These are phyloP conservation scores for Lateolabrax maculatus DNA, from an alignment of 2,797 vertebrate genomes.

Conservation along the genomic window DNA sequence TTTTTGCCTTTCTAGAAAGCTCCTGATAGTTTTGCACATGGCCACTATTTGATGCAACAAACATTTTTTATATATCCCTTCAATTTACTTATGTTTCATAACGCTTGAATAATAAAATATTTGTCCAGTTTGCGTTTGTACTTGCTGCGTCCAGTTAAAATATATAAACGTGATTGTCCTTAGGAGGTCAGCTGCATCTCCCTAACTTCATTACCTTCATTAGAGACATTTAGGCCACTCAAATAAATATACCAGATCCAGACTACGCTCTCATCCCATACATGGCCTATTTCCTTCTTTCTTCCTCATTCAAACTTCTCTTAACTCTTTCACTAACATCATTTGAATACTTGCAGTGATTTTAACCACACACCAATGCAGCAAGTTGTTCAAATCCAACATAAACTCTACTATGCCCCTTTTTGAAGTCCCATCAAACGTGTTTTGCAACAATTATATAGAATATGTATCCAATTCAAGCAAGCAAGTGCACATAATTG, in stretches of 20 bases:
- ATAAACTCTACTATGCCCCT: neutral
- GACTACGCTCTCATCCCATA: neutral
- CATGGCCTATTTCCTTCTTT: neutral
- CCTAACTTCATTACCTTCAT: conserved; percentile 32
- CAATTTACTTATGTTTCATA: neutral
- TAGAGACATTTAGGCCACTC: conserved; percentile 26
- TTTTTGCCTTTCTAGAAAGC: neutral
- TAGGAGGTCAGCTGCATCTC: conserved; percentile 23
- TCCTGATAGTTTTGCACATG: neutral
- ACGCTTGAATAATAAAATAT: conserved; percentile 7
- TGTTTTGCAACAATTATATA: conserved; percentile 3
- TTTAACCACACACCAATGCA: conserved; percentile 11
- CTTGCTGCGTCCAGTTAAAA: conserved; percentile 7
- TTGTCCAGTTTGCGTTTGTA: conserved; percentile 21
- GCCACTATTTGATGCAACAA: neutral
- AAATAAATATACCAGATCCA: conserved; percentile 30
- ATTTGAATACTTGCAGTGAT: neutral
- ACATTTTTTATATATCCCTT: neutral
- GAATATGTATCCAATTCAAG: neutral
- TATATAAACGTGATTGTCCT: neutral
- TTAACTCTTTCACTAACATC: conserved; percentile 13
- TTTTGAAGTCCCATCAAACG: conserved; percentile 8
- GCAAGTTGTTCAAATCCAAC: conserved; percentile 27
- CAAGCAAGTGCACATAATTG: conserved; percentile 1
- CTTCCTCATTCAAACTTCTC: conserved; percentile 5